Base-by-base conservation (phyloP, 2,888 invertebrate genomes). In the Sminthurides aquaticus region DNA sequence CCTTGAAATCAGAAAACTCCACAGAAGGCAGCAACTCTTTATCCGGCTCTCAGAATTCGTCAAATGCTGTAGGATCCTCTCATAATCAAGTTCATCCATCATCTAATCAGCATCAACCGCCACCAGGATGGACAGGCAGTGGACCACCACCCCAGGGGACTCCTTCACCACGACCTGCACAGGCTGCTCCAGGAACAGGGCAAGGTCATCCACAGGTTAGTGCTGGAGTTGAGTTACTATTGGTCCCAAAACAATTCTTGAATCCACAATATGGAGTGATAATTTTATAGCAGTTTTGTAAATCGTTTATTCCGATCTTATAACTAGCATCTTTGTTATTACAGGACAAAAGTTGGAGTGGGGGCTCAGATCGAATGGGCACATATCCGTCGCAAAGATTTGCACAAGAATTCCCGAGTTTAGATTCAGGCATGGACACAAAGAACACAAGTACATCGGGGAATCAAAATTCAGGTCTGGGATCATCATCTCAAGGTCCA, bases 321-420 rank as follows among this genome's bases (percentile, higher is more conserved):
- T n/a, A n/a, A n/a, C n/a, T n/a, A n/a, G n/a, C n/a, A n/a, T n/a
- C n/a, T n/a, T 26, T 62, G 22, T 29, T 49, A n/a, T 57, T 49
- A 15, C 22, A 72, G 70, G 73, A 74, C 67, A 74, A 72, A 66
- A 72, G 69, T 59, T 74, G 73, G 73, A 71, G 64, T 68, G 73
- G 73, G 60, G 69, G 71, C 55, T 63, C 65, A 43, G 69, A 69
- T 43, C 60, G 63, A 62, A 62, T 54, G 29, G 69, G 68, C 34
- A 67, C 65, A 57, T 70, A 68, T 64, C 69, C 69, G 49, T 68
- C 73, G 57, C 72, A 70, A 66, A 70, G 72, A 63, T 74, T 74
- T 70, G 72, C 74, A 62, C 72, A 71, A 67, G 74, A 74, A 57
- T 74, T 74, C 62, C 74, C 74, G 54, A 64, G 64, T 43, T 63